Base-by-base conservation (phyloP, 2,888 invertebrate genomes). In the Coenonympha glycerion region DNA sequence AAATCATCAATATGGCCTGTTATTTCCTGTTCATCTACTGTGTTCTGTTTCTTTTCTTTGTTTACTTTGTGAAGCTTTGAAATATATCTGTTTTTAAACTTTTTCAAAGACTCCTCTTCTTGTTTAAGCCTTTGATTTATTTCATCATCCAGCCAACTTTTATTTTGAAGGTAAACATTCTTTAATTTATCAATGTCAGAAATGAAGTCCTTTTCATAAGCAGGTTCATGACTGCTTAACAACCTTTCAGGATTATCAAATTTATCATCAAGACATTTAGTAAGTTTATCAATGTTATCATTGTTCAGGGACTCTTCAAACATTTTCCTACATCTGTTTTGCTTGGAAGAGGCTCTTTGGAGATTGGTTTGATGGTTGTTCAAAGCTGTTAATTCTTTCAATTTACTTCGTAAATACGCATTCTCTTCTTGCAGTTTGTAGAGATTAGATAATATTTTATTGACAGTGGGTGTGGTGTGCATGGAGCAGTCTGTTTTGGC, bases 371-470 rank as follows among this genome's bases (percentile, higher is more conserved):
- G 73, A 51, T 70, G 59, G 55, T 66, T 71, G 48, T 64, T 73
- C 6, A 68, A 52, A 31, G 76, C 57, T 41, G 80, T 75, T 19
- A 85, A 59, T 62, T 86, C 86, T 61, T 79, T 85, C 33, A 87
- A 55, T 68, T 82, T 84, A 54, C 65, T 79, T 30, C 83, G 68
- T 56, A 87, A 67, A 63, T 76, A 82, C 45, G 79, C 73, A 68
- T 87, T 88, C 69, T 88, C 88, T 64, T 87, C 85, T 65, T 87
- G 86, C 21, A 88, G 64, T 64, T 87, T 87, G 57, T 87, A 87
- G 36, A 87, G 67, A 61, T 84, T 87, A 9, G 85, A 85, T 46
- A 88, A 60, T 53, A 88, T 78, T 69, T 86, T 84, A 57, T 86
- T 87, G 8, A 87, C 77, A 50, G 85, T 79, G 34, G 85, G 79